These are phyloP conservation scores for Bombus confusus DNA, from an alignment of 1,140 invertebrate species.

Conservation along the genomic window DNA sequence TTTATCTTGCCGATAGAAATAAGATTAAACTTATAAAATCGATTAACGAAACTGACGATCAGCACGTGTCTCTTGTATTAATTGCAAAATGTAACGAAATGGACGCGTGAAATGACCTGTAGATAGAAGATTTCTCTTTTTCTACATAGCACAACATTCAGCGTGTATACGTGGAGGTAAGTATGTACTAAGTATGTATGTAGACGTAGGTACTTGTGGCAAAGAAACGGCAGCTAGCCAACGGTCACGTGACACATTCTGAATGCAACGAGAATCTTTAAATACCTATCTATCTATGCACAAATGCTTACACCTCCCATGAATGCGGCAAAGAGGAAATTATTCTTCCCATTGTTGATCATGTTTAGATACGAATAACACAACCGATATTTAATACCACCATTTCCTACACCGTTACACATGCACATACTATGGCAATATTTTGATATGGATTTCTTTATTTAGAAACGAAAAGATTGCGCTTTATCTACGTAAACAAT, in stretches of 20 bases:
- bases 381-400: neutral
- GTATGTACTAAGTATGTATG: neutral
- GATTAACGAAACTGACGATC: neutral
- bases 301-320: slow-evolving; percentile 39
- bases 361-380: neutral
- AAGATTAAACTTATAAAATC: no score
- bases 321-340: slow-evolving; percentile 24
- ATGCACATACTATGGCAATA: neutral
- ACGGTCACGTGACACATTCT: slow-evolving; percentile 58
- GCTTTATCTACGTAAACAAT: neutral
- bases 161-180: slow-evolving; percentile 19
- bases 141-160: slow-evolving; percentile 14
- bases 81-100: neutral
- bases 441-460: neutral
- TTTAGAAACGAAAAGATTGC: neutral
- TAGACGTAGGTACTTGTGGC: slow-evolving; percentile 1
- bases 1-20: neutral
- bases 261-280: slow-evolving; percentile 67
- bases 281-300: slow-evolving; percentile 61
- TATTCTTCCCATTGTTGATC: slow-evolving; percentile 20
- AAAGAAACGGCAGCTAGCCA: slow-evolving; percentile 58
- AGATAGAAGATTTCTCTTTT: slow-evolving; percentile 46
- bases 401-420: neutral
- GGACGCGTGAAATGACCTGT: slow-evolving; percentile 36
- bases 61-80: neutral